phyloP scores from a whole-genome alignment of 2,113 vertebrate species.

The Sinocyclocheilus grahami region DNA sequence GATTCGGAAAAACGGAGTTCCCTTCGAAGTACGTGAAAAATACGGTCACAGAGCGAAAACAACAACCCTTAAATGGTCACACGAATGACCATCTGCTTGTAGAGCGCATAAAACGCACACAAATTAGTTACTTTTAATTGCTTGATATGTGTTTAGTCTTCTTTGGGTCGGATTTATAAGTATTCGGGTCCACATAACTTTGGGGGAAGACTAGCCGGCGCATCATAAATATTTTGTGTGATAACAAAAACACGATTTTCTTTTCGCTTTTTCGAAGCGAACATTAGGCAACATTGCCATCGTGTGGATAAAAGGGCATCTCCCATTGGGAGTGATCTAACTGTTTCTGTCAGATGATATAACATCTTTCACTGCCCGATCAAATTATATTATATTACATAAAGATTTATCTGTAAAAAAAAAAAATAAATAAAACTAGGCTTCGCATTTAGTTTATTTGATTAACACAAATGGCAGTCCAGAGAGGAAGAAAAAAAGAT shows the following conservation, averaged over 20 bases:
- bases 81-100: conserved; percentile 11
- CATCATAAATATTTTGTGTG: conserved; percentile 9
- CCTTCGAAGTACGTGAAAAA: background rate
- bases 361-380: background rate
- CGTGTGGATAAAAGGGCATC: conserved; percentile 24
- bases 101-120: conserved; percentile 14
- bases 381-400: background rate
- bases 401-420: background rate
- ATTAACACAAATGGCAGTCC: too few species aligned
- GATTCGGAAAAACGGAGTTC: background rate
- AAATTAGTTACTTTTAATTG: conserved; percentile 7
- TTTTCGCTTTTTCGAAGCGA: background rate
- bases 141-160: background rate
- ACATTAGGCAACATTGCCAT: conserved; percentile 32
- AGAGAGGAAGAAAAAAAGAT: background rate
- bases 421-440: background rate
- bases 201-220: background rate
- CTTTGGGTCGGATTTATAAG: background rate
- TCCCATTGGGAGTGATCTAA: background rate
- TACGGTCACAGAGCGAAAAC: background rate
- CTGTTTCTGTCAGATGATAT: background rate
- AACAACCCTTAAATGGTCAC: background rate
- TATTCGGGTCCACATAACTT: background rate
- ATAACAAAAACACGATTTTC: background rate
- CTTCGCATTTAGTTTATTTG: background rate